Evolutionary conservation across 2,113 vertebrate species (phyloP).

Genomic region (Artemisiospiza belli): DNA sequence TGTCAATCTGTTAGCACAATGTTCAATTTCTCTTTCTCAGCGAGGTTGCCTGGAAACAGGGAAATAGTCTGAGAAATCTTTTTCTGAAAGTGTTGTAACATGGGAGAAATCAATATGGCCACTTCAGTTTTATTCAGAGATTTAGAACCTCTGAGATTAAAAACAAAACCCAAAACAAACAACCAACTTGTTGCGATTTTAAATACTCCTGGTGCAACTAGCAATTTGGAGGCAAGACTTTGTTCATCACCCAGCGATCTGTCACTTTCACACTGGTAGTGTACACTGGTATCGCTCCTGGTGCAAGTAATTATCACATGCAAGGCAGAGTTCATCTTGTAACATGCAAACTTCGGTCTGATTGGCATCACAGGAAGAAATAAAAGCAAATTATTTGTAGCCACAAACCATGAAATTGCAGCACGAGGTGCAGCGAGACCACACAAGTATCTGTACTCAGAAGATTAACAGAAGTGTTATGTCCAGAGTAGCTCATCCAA

Average conservation of each 20-base stretch:
- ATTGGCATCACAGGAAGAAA: not conserved
- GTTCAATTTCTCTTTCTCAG: conserved; percentile 28
- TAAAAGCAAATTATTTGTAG: not conserved
- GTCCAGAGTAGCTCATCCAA: not conserved
- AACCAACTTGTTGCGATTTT: not conserved
- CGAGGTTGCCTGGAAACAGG: conserved; percentile 46
- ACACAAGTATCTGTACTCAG: not conserved
- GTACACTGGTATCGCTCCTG: not conserved
- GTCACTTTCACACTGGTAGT: not conserved
- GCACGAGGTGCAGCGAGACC: fast-evolving
- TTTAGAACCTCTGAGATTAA: not conserved
- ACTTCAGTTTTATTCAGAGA: not conserved
- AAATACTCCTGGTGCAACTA: not conserved
- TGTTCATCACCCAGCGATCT: not conserved
- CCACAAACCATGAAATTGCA: not conserved
- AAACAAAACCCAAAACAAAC: not conserved
- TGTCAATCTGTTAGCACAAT: conserved; percentile 5
- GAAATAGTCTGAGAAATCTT: conserved; percentile 11
- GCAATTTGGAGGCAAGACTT: not conserved
- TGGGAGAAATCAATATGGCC: conserved; percentile 4
- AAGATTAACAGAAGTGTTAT: not conserved
- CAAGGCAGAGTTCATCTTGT: not conserved
- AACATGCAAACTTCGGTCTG: not conserved
- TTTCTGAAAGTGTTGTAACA: not conserved
- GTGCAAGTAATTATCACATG: not conserved